Evolutionary conservation across 1,140 invertebrate genomes (phyloP).

Genomic region (Drosophila paulistorum): DNA sequence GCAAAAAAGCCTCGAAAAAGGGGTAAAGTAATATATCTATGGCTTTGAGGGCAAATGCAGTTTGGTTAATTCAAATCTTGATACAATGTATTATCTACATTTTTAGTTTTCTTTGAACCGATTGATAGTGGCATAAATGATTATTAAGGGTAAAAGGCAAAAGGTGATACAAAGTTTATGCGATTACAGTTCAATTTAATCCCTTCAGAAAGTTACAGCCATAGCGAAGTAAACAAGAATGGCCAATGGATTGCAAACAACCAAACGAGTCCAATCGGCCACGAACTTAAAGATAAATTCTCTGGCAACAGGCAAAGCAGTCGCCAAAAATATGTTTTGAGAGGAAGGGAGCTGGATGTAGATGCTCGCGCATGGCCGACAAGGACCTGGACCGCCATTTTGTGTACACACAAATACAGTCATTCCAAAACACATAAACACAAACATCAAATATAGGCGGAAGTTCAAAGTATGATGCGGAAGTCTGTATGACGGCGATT

Average conservation of each 20-base stretch:
- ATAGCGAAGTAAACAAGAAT: background rate
- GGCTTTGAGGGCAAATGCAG: too few species aligned
- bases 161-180: too few species aligned
- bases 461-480: constrained; percentile 79
- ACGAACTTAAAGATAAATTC: constrained; percentile 36
- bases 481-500: constrained; percentile 80
- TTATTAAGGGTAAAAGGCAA: too few species aligned
- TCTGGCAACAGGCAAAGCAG: constrained; percentile 48
- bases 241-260: constrained; percentile 20
- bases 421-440: constrained; percentile 28
- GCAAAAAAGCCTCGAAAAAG: too few species aligned
- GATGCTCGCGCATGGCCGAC: constrained; percentile 71
- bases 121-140: too few species aligned
- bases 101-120: too few species aligned
- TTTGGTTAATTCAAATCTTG: too few species aligned
- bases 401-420: constrained; percentile 46
- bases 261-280: constrained; percentile 18
- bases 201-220: too few species aligned
- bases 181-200: too few species aligned
- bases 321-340: constrained; percentile 28
- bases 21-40: too few species aligned
- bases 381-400: constrained; percentile 68
- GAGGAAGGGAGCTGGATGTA: constrained; percentile 27
- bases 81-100: too few species aligned
- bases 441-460: constrained; percentile 68